These are phyloP conservation scores for Sarcophilus harrisii DNA, from an alignment of 2,797 vertebrate genomes.

Conservation along the genomic window DNA sequence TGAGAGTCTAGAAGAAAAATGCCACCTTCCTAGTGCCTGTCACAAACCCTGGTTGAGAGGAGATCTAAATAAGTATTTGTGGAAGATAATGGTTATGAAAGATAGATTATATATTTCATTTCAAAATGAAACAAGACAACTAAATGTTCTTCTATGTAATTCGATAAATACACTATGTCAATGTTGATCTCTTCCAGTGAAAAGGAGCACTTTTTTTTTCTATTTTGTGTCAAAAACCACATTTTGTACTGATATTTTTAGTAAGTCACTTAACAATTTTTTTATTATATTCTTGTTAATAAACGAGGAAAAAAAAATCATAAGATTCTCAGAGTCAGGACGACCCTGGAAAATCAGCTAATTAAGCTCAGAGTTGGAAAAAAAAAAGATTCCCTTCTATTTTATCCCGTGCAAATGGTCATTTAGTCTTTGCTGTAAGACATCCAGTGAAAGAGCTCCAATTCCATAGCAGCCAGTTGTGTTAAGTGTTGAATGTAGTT, in stretches of 20 bases:
- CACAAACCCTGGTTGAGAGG: neutral
- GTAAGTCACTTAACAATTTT: neutral
- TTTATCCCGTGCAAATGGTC: neutral
- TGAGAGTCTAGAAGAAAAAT: neutral
- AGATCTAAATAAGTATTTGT: neutral
- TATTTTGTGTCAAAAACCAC: constrained; percentile 44
- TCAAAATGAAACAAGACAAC: neutral
- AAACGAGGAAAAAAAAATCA: neutral
- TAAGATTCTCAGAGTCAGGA: neutral
- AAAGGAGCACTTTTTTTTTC: constrained; percentile 64
- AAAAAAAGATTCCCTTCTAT: neutral
- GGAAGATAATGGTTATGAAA: constrained; percentile 18
- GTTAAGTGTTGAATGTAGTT: constrained; percentile 61
- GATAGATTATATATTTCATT: neutral
- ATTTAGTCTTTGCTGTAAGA: neutral
- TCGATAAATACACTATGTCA: neutral
- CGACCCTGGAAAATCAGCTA: neutral
- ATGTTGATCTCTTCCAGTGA: constrained; percentile 62
- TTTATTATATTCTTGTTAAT: neutral
- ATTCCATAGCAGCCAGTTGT: constrained; percentile 4
- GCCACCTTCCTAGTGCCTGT: neutral
- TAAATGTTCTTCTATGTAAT: constrained; percentile 30
- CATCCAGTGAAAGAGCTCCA: neutral
- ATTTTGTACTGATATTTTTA: constrained; percentile 68
- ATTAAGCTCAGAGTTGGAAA: neutral